Evolutionary conservation across 2,797 vertebrate genomes (phyloP).

Genomic region (Amniataba percoides): DNA sequence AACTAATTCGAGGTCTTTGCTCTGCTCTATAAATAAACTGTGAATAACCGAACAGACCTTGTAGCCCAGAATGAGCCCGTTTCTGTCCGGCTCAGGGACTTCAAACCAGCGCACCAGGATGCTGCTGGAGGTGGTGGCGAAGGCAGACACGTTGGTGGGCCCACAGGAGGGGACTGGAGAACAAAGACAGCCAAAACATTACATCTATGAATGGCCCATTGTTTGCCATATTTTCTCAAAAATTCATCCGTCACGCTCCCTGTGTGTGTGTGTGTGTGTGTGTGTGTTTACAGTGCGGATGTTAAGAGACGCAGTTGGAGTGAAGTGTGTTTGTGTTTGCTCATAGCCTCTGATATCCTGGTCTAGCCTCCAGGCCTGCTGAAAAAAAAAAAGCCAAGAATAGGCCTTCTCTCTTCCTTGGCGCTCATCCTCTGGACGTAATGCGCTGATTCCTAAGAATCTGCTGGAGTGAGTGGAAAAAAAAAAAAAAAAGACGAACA

Average conservation of each 20-base stretch:
- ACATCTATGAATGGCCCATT: neutral
- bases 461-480: slow-evolving; percentile 71
- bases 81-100: slow-evolving; percentile 91
- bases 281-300: slow-evolving; percentile 12
- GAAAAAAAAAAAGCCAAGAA: slow-evolving; percentile 34
- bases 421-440: slow-evolving; percentile 62
- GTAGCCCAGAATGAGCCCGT: slow-evolving; percentile 94
- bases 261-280: neutral
- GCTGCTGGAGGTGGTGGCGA: slow-evolving; percentile 95
- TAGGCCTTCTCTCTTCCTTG: slow-evolving; percentile 55
- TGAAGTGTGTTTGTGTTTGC: slow-evolving; percentile 15
- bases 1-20: slow-evolving; percentile 24
- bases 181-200: slow-evolving; percentile 35
- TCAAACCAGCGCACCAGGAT: slow-evolving; percentile 93
- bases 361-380: slow-evolving; percentile 39
- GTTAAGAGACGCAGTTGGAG: slow-evolving; percentile 14
- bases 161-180: slow-evolving; percentile 83
- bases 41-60: slow-evolving; percentile 84
- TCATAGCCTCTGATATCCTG: slow-evolving; percentile 37
- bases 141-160: slow-evolving; percentile 92
- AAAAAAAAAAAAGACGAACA: slow-evolving; percentile 13
- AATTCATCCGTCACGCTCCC: neutral
- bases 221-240: slow-evolving; percentile 22
- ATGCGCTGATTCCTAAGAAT: slow-evolving; percentile 68
- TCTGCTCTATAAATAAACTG: slow-evolving; percentile 17